phyloP scores from a whole-genome alignment of 2,113 vertebrate species.

The Neofelis nebulosa region DNA sequence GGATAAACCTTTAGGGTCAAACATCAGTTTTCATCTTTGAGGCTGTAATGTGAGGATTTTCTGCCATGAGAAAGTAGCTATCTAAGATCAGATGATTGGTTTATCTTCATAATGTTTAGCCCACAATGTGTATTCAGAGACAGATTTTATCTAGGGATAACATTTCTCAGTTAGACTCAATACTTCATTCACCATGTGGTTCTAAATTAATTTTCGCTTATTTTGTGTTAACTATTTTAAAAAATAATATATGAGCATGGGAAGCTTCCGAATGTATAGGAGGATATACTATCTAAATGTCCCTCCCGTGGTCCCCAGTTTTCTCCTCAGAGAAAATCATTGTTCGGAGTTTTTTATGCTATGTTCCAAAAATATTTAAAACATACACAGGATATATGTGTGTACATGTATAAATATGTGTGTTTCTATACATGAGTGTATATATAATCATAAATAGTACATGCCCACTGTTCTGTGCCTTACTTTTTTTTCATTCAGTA shows the following conservation, averaged over 20 bases:
- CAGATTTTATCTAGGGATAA: not conserved
- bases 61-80: not conserved
- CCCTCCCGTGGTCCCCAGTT: not conserved
- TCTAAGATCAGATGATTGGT: not conserved
- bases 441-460: not conserved
- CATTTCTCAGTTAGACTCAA: not conserved
- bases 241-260: not conserved
- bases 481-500: not conserved
- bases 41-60: not conserved
- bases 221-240: not conserved
- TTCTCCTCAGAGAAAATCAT: not conserved
- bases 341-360: not conserved
- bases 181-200: not conserved
- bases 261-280: not conserved
- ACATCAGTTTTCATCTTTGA: not conserved
- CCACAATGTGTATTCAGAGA: not conserved
- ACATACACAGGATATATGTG: not conserved
- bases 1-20: not conserved
- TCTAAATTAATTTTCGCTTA: not conserved
- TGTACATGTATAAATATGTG: not conserved
- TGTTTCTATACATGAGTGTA: not conserved
- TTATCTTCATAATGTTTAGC: not conserved
- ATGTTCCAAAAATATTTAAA: not conserved
- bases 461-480: not conserved
- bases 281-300: not conserved